Evolutionary conservation across 2,888 invertebrate genomes (phyloP).

Genomic region (Ophion obscuratus): DNA sequence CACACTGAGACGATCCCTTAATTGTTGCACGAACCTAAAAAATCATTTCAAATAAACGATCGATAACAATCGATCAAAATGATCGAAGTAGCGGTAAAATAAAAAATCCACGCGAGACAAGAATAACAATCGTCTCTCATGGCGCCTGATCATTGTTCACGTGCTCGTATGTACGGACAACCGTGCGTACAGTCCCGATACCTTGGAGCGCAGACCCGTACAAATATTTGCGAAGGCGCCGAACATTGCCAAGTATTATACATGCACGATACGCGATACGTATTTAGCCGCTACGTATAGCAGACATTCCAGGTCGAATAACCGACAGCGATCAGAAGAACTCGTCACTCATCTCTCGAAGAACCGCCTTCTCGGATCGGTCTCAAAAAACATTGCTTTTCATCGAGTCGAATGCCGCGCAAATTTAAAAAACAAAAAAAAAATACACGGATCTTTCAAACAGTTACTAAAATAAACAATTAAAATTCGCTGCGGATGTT

Average conservation of each 20-base stretch:
- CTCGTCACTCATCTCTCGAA: background rate
- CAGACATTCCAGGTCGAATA: background rate
- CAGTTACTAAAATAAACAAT: too few relatives aligned
- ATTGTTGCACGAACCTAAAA: background rate
- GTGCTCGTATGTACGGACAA: background rate
- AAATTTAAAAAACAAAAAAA: background rate
- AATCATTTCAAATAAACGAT: background rate
- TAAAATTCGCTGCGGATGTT: too few relatives aligned
- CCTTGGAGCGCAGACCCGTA: constrained; percentile 12
- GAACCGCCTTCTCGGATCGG: background rate
- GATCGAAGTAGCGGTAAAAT: background rate
- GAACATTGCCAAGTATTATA: constrained; percentile 18
- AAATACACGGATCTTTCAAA: background rate
- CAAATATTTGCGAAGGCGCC: constrained; percentile 30
- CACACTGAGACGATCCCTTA: too few relatives aligned
- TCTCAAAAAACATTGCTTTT: background rate
- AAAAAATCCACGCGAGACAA: background rate
- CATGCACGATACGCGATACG: constrained; percentile 14
- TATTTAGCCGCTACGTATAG: background rate
- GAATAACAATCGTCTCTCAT: background rate
- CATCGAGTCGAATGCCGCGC: background rate
- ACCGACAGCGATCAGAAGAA: background rate
- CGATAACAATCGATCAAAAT: background rate
- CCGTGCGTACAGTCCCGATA: background rate
- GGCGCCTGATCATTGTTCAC: background rate